Evolutionary conservation across 2,797 vertebrate genomes (phyloP).

Genomic region (Tangara arthus): DNA sequence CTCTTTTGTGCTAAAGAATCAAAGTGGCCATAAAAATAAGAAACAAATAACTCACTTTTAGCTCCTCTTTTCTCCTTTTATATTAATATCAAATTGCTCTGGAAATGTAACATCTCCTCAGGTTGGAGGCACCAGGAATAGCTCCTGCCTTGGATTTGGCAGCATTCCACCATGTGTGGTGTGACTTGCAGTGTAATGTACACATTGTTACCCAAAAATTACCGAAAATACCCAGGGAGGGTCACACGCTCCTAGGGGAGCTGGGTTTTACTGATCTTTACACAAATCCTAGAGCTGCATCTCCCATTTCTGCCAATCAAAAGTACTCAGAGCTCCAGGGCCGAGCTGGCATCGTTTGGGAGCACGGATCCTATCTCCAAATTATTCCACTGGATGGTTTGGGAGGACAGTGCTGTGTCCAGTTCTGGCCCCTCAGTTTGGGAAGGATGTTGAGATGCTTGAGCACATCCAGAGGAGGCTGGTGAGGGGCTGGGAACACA

Average conservation of each 20-base stretch:
- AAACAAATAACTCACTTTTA: not conserved
- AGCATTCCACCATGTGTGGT: fast-evolving
- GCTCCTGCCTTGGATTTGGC: not conserved
- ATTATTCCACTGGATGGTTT: not conserved
- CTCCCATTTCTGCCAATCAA: not conserved
- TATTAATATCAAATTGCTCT: not conserved
- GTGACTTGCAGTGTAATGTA: not conserved
- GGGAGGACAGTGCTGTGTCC: not conserved
- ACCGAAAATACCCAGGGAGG: not conserved
- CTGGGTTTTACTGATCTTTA: not conserved
- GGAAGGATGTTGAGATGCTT: not conserved
- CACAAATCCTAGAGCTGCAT: not conserved
- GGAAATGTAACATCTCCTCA: not conserved
- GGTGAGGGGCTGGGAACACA: too few species aligned
- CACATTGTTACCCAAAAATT: not conserved
- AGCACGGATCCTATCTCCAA: not conserved
- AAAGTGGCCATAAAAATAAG: not conserved
- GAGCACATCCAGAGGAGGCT: too few species aligned
- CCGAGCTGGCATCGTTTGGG: fast-evolving
- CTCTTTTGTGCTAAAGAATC: not conserved
- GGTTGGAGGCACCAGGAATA: not conserved
- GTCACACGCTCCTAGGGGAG: fast-evolving
- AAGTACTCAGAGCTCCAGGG: not conserved
- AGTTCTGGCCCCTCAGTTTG: not conserved
- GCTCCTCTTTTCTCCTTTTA: not conserved